Evolutionary conservation across 2,113 vertebrate species (phyloP), one percentile per base, ranked within the genome.

Genomic region (Cyphomyrus discorhynchus): DNA sequence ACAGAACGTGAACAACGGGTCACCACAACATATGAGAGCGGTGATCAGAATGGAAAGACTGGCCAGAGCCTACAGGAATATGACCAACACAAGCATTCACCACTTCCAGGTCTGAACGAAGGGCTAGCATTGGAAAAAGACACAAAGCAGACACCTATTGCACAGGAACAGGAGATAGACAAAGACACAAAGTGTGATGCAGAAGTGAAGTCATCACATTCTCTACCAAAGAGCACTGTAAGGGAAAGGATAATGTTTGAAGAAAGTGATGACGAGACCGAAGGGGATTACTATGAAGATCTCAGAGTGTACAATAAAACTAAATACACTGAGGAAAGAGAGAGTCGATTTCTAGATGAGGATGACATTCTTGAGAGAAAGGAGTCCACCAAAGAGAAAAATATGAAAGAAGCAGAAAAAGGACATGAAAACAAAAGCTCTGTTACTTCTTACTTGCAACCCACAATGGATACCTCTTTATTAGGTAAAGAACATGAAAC

Each of bases 261-360:
- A 85, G 66, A 86, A 74, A 53, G 10, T 42, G 88, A 93, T 62
- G 84, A 89, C 11, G 89, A 91, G 58, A 82, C 95, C 58, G 93
- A 94, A 5, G 92, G 93, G 46, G 77, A 89, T 1, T 62, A 91
- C 88, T 15, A 89, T 27, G 92, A 93, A 89, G 94, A 91, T 87
- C 91, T 94, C 39, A 94, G 92, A 85, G 87, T 88, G n/a, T 89
- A 91, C 86, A 74, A 31, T 58, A 62, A 91, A 77, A 87, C 82
- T 85, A 90, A 88, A 93, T 96, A 96, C 0, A 88, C 93, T 4
- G 93, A 96, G 91, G 96, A 96, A 88, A 94, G 92, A 88, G 96
- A 97, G 87, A 96, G 93, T 91, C 93, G 90, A 1, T 96, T 97
- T 89, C 93, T 96, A 2, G 96, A 97, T n/a, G 96, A 97, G 62